Evolutionary conservation across 2,888 invertebrate genomes (phyloP).

Genomic region (Melieria crassipennis): DNA sequence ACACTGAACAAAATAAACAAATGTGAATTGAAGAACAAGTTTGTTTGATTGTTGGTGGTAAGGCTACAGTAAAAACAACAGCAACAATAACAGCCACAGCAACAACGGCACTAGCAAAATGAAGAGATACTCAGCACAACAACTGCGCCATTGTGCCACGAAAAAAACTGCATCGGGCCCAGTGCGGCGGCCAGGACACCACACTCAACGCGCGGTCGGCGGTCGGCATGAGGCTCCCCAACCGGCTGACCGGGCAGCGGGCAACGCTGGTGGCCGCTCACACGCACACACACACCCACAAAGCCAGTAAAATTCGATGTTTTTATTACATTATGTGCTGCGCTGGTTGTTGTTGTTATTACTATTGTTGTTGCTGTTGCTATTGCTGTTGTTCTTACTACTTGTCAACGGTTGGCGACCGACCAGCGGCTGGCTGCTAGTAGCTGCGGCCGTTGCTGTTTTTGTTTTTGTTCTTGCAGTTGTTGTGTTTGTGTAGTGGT

Average conservation of each 20-base stretch:
- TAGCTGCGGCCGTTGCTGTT: constrained; percentile 6
- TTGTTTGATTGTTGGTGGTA: background rate
- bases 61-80: background rate
- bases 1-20: background rate
- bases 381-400: constrained; percentile 24
- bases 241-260: no score
- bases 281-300: constrained; percentile 12
- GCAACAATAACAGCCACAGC: background rate
- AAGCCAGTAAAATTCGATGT: constrained; percentile 29
- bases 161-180: no score
- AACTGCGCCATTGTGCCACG: no score
- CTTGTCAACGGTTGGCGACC: background rate
- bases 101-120: background rate
- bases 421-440: background rate
- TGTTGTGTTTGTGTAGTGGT: constrained; percentile 19
- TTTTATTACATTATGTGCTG: constrained; percentile 16
- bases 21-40: background rate
- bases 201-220: no score
- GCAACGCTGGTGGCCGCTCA: background rate
- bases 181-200: no score
- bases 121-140: no score
- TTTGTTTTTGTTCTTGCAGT: constrained; percentile 21
- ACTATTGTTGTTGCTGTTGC: background rate
- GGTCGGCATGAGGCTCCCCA: no score
- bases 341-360: constrained; percentile 5